A percentile compares a stretch with the other conserved stretches of the same genome.
phyloP scores from a whole-genome alignment of 2,113 vertebrate genomes.

The Scytalopus superciliaris region DNA sequence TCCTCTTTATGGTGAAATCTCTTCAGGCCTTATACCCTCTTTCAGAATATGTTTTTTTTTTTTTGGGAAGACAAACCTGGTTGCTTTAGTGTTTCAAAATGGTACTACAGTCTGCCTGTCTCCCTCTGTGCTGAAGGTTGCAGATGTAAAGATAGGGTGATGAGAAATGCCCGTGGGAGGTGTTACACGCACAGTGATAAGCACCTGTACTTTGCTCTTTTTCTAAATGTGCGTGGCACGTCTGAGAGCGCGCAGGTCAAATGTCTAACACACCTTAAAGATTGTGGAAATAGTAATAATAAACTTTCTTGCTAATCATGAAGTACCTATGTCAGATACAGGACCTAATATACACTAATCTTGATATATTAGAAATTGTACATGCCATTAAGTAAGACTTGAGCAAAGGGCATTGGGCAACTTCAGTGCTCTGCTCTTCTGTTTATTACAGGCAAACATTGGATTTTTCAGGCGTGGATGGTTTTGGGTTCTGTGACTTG shows the following conservation, averaged over 20 bases:
- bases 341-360: background rate
- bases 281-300: background rate
- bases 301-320: background rate
- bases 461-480: background rate
- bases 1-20: background rate
- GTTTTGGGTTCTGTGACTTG: background rate
- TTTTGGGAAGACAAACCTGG: background rate
- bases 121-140: conserved; percentile 1
- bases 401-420: background rate
- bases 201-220: background rate
- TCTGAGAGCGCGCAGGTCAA: background rate
- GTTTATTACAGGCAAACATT: background rate
- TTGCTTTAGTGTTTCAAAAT: background rate
- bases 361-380: background rate
- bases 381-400: background rate
- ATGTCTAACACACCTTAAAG: background rate
- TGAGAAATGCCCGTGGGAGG: background rate
- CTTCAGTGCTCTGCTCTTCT: background rate
- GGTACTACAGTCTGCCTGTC: background rate
- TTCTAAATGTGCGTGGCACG: background rate
- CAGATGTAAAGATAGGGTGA: background rate
- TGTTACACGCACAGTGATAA: background rate
- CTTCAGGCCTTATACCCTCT: background rate
- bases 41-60: background rate
- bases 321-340: background rate